Evolutionary conservation across 1,140 invertebrate species (phyloP), one percentile per base, ranked within the genome.

Genomic region (Thaumetopoea pityocampa): DNA sequence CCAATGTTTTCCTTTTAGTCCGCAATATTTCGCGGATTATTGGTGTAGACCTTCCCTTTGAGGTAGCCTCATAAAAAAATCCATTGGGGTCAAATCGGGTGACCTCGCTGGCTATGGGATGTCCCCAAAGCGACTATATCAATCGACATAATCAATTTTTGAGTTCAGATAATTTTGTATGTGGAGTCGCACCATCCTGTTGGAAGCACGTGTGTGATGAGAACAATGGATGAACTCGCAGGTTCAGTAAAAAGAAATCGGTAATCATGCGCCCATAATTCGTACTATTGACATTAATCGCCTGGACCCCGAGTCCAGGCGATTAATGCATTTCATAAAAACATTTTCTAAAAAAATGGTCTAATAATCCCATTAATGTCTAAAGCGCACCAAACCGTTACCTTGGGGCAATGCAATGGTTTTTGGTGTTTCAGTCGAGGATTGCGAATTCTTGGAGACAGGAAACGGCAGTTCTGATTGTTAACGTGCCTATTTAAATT

Each of bases 121-220:
- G 41, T 67, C 41, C 5, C 71, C 66, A 70, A 48, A 48, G 1
- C 40, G 43, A 22, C 52, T 56, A 5, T n/a, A 56, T n/a, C n/a
- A n/a, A 32, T 43, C n/a, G n/a, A n/a, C n/a, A n/a, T n/a, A n/a
- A n/a, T n/a, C n/a, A n/a, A n/a, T n/a, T n/a, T n/a, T n/a, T n/a
- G n/a, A n/a, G n/a, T n/a, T n/a, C n/a, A n/a, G n/a, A n/a, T n/a
- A n/a, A n/a, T n/a, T n/a, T n/a, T n/a, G n/a, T n/a, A n/a, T n/a
- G n/a, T n/a, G n/a, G n/a, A n/a, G n/a, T 74, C 17, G 72, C 69
- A 14, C 72, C 74, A 59, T 86, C 74, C 42, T 85, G 73, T 30
- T 85, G 68, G 36, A 68, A 85, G 54, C 58, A 64, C 30, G 47
- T 48, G 26, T 56, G 33, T 27, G 24, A 45, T 7, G 8, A 18